phyloP scores from a whole-genome alignment of 2,888 invertebrate genomes.

The Geotrupes spiniger region DNA sequence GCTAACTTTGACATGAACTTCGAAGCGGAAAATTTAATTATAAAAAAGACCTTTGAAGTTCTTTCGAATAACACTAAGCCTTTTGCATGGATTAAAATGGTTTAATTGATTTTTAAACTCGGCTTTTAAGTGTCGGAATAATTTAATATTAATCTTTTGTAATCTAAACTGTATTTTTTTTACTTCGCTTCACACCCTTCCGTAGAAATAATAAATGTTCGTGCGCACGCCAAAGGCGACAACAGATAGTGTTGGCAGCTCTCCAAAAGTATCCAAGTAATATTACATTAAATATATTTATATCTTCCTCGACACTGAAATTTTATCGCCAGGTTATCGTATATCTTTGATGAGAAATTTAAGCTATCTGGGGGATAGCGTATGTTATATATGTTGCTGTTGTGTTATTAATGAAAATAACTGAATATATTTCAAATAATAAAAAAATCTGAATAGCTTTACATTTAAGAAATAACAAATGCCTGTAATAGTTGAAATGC shows the following conservation, averaged over 20 bases:
- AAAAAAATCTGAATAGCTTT: no score
- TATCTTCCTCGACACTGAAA: conserved; percentile 18
- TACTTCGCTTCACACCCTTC: conserved; percentile 4
- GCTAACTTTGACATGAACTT: background rate
- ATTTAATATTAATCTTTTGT: conserved; percentile 18
- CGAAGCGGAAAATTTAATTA: conserved; percentile 1
- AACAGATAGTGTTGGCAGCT: conserved; percentile 18
- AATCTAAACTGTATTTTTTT: conserved; percentile 11
- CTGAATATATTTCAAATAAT: no score
- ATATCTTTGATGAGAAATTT: no score
- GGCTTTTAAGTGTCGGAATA: conserved; percentile 13
- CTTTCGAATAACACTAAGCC: background rate
- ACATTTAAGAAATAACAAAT: no score
- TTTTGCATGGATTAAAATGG: conserved; percentile 1
- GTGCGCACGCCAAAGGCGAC: conserved; percentile 14
- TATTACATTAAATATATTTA: conserved; percentile 25
- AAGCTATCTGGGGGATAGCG: background rate
- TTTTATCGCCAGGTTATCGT: conserved; percentile 9
- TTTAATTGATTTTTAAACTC: conserved; percentile 7
- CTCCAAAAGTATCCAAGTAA: conserved; percentile 15
- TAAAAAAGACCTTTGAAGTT: conserved; percentile 5
- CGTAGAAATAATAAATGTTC: conserved; percentile 22
- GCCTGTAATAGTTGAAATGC: no score
- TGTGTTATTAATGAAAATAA: no score
- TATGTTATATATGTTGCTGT: no score